Base-by-base conservation (phyloP, 2,888 invertebrate genomes). In the Cosmia pyralina region DNA sequence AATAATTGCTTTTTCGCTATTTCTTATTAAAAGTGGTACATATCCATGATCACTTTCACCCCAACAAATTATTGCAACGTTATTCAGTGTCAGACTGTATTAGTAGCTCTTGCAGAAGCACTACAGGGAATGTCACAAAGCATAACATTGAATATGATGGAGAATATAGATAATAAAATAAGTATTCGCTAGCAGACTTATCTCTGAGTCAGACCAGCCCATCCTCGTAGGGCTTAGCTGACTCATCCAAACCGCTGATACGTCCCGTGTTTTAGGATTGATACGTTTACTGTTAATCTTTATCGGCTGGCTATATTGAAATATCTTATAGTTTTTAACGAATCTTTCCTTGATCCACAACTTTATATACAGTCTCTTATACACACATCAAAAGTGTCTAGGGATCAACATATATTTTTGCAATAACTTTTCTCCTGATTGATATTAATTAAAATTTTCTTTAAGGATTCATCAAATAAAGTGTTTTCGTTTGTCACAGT, bases 131-230 rank as follows among this genome's bases (percentile, higher is more conserved):
- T 55, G 46, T 44, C 55, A 41, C 15, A 41, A 41, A 44, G 19
- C 17, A 22, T 48, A 68, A 19, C 34, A 41, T 22, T 8, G 34
- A 19, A 44, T 57, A 11, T 41, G 41, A 34, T 50, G 48, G 38
- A 76, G 17, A n/a, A 22, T 15, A 44, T 48, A 41, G 46, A 34
- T 38, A 19, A 74, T 58, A 52, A 28, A 13, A 46, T 44, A 46
- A 46, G 46, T 46, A 38, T 46, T 41, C 38, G 19, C 22, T 79
- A 79, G 58, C 46, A 19, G n/a, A 48, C 59, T 75, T 75, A 59
- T 75, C 79, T 59, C 46, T 79, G 79, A 72, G 59, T 79, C 72
- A 79, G 46, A 78, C 52, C 22, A 72, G 52, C 58, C 79, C 58
- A 53, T 79, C 52, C 72, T 71, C 75, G 41, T 41, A 22, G 72